Conservation (phyloP, 2,797 vertebrate species). For the Lagocephalus sceleratus region DNA sequence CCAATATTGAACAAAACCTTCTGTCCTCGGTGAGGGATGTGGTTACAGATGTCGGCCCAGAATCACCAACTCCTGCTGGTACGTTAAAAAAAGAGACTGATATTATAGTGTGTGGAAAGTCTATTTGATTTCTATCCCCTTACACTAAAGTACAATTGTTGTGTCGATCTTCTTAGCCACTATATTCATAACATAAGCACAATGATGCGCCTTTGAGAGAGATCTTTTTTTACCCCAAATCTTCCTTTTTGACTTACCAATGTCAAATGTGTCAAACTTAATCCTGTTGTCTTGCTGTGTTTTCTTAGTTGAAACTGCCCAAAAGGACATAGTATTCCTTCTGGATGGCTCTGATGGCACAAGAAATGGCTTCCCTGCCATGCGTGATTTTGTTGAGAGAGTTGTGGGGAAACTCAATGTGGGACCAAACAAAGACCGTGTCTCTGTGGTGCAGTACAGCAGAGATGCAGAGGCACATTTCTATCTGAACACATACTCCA, state of each 20-base stretch:
- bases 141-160: constrained; percentile 46
- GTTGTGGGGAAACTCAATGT: constrained; percentile 8
- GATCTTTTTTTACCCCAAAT: too few relatives aligned
- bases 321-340: constrained; percentile 14
- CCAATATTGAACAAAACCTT: not conserved
- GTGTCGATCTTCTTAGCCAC: too few relatives aligned
- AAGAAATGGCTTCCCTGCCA: not conserved
- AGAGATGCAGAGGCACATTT: constrained; percentile 44
- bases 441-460: constrained; percentile 58
- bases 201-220: too few relatives aligned
- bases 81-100: constrained; percentile 12
- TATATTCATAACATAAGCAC: too few relatives aligned
- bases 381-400: not conserved
- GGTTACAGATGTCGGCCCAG: not conserved
- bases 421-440: constrained; percentile 64
- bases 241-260: too few relatives aligned
- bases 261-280: constrained; percentile 24
- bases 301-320: not conserved
- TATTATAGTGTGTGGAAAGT: constrained; percentile 67
- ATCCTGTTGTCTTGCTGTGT: not conserved
- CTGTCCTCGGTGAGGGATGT: not conserved
- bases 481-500: constrained; percentile 67
- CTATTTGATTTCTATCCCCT: constrained; percentile 57
- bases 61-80: not conserved
- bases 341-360: constrained; percentile 26